Base-by-base conservation (phyloP, 2,888 invertebrate genomes). In the Sinopyrophorus schimmeli region DNA sequence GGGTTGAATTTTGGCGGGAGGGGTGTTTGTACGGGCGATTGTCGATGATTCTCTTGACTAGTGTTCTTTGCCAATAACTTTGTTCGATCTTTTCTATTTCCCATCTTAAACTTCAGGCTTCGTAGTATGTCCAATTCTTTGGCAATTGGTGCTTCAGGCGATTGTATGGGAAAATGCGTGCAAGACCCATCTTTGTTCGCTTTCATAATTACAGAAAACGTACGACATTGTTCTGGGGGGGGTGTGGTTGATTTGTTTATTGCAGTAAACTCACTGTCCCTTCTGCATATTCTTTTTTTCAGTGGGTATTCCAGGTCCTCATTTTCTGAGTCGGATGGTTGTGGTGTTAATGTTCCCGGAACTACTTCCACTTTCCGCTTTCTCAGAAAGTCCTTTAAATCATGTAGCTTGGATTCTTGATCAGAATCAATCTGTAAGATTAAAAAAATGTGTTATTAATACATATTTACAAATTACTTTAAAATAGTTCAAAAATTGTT, bases 161-260 rank as follows among this genome's bases (percentile, higher is more conserved):
- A 28, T 14, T 73, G 70, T 27, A 72, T 73, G 14, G 69, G 72
- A n/a, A n/a, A n/a, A n/a, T n/a, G n/a, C 59, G 77, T 77, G 46
- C 59, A 63, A 20, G 87, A 85, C 27, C 91, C 92, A 66, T 89
- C 87, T 54, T 86, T 86, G 70, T 87, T 86, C 4, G 88, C 91
- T 59, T 83, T 83, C 89, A 91, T 92, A 59, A 92, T 92, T 57
- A 93, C 92, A 6, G 91, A 90, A 17, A 84, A 77, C 39, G 81
- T 74, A 35, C 70, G 63, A 24, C 57, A 53, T 12, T 43, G 39
- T 27, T 51, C 42, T 21, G 41, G 46, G 17, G 53, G 41, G 16
- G 55, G 23, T 51, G 80, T 80, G 58, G 79, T 78, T 57, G 77
- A 74, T 53, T 80, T 71, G 44, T 81, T 72, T 56, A 77, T 69